Base-by-base conservation (phyloP, 2,888 invertebrate species). In the Aphidius colemani region DNA sequence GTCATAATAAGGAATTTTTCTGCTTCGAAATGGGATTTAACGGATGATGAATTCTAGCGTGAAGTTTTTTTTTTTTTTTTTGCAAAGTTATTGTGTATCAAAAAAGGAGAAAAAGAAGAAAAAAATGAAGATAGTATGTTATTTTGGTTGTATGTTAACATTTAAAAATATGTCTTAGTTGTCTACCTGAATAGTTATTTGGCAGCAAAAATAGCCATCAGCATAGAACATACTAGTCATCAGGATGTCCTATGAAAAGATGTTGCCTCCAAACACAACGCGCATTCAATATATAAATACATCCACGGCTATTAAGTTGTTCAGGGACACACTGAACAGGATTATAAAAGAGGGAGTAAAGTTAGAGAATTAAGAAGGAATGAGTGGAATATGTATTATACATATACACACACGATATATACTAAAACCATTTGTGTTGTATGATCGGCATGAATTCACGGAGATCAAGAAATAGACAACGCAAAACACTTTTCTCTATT, bases 401-500 rank as follows among this genome's bases (percentile, higher is more conserved):
- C 5, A 30, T 30, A 30, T 30, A 30, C 30, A 30, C 30, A 30
- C 5, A 30, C 30, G 67, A 67, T 68, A 72, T 66, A 69, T 72
- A 68, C 70, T 69, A 62, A 75, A 78, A 74, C 73, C 76, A 30
- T 30, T 77, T 74, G 75, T 78, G 79, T 78, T 79, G 80, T 78
- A 79, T 75, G 79, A 80, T 79, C 78, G 71, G 79, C 79, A 80
- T 75, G 76, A 76, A 78, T 79, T 79, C 76, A 77, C 75, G 75
- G 74, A 72, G 71, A 70, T 40, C 77, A 74, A 72, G 73, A 78
- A 78, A 77, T 77, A 78, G 78, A 79, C 78, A 75, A 18, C 44
- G 70, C 71, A 71, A 40, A 61, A 59, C 62, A 61, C 61, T 58
- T 66, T 59, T 63, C 60, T 69, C 66, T 61, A 56, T 66, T 58